Evolutionary conservation across 2,888 invertebrate genomes (phyloP).

Genomic region (Drosophila mulleri): DNA sequence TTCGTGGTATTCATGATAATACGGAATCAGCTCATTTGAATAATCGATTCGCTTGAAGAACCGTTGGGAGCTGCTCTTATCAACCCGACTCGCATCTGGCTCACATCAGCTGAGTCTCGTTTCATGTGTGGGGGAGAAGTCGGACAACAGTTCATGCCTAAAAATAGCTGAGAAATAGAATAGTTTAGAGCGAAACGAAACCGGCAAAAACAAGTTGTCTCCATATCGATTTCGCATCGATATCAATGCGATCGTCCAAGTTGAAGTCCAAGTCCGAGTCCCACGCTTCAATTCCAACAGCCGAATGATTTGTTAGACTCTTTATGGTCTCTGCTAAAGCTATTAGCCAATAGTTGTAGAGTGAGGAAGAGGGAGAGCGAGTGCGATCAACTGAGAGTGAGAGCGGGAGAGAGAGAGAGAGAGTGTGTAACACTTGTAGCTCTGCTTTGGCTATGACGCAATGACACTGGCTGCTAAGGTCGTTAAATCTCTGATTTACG

Average conservation of each 20-base stretch:
- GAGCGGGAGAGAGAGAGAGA: background rate
- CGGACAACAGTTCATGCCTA: slow-evolving; percentile 36
- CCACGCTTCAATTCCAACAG: slow-evolving; percentile 50
- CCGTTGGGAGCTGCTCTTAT: slow-evolving; percentile 1
- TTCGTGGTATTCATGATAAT: background rate
- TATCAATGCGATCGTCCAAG: slow-evolving; percentile 42
- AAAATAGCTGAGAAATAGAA: slow-evolving; percentile 43
- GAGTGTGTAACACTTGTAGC: background rate
- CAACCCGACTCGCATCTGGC: slow-evolving; percentile 11
- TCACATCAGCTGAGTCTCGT: background rate
- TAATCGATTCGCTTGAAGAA: background rate
- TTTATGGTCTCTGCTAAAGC: slow-evolving; percentile 35
- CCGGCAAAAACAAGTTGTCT: slow-evolving; percentile 43
- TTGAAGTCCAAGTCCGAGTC: slow-evolving; percentile 45
- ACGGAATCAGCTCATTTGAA: background rate
- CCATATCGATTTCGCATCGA: slow-evolving; percentile 5
- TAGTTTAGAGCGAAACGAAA: slow-evolving; percentile 28
- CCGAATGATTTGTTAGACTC: background rate
- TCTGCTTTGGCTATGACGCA: slow-evolving; percentile 28
- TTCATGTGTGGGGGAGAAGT: background rate
- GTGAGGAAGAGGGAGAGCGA: no score
- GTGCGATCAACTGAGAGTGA: background rate
- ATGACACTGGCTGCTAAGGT: slow-evolving; percentile 36
- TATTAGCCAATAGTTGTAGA: background rate
- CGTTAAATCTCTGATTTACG: slow-evolving; percentile 4